Evolutionary conservation across 2,113 vertebrate species (phyloP).

Genomic region (Nansenia antarctica): DNA sequence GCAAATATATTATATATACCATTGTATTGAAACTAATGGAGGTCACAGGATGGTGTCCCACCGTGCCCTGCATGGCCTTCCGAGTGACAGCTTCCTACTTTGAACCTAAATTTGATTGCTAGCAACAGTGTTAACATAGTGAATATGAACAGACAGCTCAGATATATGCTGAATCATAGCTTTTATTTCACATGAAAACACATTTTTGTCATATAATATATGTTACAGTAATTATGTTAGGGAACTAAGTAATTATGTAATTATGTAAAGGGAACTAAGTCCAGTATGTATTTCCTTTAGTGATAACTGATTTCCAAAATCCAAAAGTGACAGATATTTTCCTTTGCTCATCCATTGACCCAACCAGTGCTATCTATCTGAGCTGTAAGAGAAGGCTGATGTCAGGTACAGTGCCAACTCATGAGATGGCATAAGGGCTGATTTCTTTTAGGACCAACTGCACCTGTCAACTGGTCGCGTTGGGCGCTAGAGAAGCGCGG

Average conservation of each 20-base stretch:
- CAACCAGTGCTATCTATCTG: too few relatives aligned
- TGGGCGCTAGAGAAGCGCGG: conserved; percentile 45
- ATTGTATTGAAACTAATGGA: conserved; percentile 1
- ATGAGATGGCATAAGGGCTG: background rate
- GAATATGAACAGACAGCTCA: too few relatives aligned
- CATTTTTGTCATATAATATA: too few relatives aligned
- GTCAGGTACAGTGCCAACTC: background rate
- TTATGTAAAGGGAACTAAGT: too few relatives aligned
- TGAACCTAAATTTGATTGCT: background rate
- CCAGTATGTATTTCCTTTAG: too few relatives aligned
- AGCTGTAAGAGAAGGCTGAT: background rate
- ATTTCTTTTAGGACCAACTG: conserved; percentile 11
- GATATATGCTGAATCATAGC: too few relatives aligned
- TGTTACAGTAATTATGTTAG: too few relatives aligned
- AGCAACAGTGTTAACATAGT: background rate
- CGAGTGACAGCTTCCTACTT: background rate
- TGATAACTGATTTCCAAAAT: too few relatives aligned
- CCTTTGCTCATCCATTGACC: too few relatives aligned
- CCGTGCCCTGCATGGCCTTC: background rate
- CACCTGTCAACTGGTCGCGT: conserved; percentile 48
- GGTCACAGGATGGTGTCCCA: conserved; percentile 4
- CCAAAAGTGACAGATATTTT: too few relatives aligned
- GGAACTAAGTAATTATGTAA: too few relatives aligned
- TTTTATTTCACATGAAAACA: too few relatives aligned
- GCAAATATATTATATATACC: conserved; percentile 1